These are phyloP conservation scores for Chloroclystis v-ata DNA, from an alignment of 2,888 invertebrate species.

Conservation along the genomic window DNA sequence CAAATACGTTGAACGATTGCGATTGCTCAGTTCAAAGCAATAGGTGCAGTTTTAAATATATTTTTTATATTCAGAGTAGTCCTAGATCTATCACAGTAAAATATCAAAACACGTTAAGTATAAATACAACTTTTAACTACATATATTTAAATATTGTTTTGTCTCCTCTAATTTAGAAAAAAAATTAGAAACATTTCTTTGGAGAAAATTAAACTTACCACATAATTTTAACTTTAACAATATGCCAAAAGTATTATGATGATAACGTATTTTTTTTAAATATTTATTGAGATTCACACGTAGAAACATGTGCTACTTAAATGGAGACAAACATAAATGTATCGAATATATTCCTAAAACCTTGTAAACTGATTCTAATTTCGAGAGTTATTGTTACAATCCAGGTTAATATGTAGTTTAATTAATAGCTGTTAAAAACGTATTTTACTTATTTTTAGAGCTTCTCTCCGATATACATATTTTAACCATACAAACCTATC, in stretches of 20 bases:
- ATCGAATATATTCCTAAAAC: no score
- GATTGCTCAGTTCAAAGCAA: background rate
- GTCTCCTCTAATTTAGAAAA: background rate
- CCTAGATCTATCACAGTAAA: conserved; percentile 76
- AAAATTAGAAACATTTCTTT: background rate
- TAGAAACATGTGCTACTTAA: conserved; percentile 27
- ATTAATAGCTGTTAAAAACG: conserved; percentile 24
- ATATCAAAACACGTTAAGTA: conserved; percentile 53
- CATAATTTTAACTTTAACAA: background rate
- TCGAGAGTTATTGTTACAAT: background rate
- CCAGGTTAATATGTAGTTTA: conserved; percentile 2
- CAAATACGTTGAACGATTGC: background rate
- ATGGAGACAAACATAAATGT: background rate
- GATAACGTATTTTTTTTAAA: no score
- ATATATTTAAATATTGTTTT: background rate
- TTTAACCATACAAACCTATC: conserved; percentile 39
- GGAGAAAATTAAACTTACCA: background rate
- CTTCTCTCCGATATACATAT: conserved; percentile 42
- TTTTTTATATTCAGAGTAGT: conserved; percentile 40
- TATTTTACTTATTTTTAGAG: conserved; percentile 35
- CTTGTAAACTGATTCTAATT: background rate
- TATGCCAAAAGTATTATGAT: no score
- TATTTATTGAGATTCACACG: conserved; percentile 47
- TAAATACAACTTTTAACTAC: conserved; percentile 3
- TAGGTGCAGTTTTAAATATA: conserved; percentile 12